Conservation (phyloP, 1,140 invertebrate genomes). For the Mizuhopecten yessoensis region DNA sequence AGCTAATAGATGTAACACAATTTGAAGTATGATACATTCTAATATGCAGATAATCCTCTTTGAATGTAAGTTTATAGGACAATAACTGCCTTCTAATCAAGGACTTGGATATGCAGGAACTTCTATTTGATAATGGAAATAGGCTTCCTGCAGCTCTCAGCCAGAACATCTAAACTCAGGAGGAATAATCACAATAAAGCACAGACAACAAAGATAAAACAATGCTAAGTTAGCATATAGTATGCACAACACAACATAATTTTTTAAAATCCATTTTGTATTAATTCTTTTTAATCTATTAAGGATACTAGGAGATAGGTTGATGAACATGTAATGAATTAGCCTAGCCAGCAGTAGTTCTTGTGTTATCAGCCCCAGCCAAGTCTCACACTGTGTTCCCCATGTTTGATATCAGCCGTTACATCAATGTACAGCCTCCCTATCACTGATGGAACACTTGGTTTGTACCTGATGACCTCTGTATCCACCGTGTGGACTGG, state of each 20-base stretch:
- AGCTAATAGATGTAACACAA: background rate
- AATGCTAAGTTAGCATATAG: background rate
- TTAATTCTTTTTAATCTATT: background rate
- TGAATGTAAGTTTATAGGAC: background rate
- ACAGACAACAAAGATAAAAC: conserved; percentile 24
- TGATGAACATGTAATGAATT: background rate
- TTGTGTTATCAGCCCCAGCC: background rate
- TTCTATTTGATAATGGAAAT: background rate
- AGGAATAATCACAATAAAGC: background rate
- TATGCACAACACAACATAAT: background rate
- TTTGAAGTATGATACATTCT: too few species aligned
- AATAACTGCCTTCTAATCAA: background rate
- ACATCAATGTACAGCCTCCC: background rate
- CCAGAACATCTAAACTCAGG: background rate
- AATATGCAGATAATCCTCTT: background rate
- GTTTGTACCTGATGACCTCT: conserved; percentile 30
- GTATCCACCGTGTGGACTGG: background rate
- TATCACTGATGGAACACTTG: background rate
- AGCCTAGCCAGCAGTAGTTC: background rate
- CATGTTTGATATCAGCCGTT: background rate
- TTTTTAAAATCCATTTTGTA: background rate
- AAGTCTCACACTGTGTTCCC: background rate
- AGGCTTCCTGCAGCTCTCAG: background rate
- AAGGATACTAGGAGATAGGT: background rate
- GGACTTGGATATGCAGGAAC: background rate